phyloP scores from a whole-genome alignment of 1,140 invertebrate species.

The Euura saliciscinereae region DNA sequence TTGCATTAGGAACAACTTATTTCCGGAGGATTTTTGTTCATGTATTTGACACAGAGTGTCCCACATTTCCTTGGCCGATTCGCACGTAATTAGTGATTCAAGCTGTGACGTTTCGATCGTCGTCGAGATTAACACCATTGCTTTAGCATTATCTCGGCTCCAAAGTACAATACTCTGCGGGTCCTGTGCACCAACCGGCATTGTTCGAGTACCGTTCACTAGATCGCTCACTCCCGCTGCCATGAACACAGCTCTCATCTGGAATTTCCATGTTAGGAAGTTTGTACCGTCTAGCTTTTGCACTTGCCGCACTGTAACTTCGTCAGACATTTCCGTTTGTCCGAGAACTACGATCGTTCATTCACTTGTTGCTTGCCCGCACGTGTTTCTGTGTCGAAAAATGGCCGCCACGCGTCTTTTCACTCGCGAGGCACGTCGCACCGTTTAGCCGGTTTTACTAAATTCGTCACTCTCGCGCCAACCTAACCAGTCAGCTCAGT shows the following conservation, averaged over 20 bases:
- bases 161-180: slow-evolving; percentile 22
- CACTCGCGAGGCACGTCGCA: no score
- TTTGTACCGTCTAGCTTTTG: slow-evolving; percentile 39
- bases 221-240: slow-evolving; percentile 34
- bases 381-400: no score
- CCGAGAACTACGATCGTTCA: not conserved
- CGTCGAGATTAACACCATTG: slow-evolving; percentile 43
- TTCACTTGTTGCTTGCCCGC: not conserved
- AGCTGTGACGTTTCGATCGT: slow-evolving; percentile 41
- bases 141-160: slow-evolving; percentile 39
- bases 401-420: no score
- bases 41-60: slow-evolving; percentile 31
- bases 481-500: no score
- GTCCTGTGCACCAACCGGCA: not conserved
- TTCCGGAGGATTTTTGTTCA: slow-evolving; percentile 27
- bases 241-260: slow-evolving; percentile 38
- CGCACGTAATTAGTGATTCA: slow-evolving; percentile 35
- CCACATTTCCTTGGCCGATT: slow-evolving; percentile 37
- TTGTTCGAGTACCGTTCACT: slow-evolving; percentile 26
- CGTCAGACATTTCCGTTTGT: slow-evolving; percentile 14
- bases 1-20: slow-evolving; percentile 24
- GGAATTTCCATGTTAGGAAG: slow-evolving; percentile 44
- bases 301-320: slow-evolving; percentile 14
- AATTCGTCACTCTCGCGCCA: no score
- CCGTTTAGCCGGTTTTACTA: no score